Evolutionary conservation across 2,113 vertebrate genomes (phyloP).

Genomic region (Ptilonorhynchus violaceus): DNA sequence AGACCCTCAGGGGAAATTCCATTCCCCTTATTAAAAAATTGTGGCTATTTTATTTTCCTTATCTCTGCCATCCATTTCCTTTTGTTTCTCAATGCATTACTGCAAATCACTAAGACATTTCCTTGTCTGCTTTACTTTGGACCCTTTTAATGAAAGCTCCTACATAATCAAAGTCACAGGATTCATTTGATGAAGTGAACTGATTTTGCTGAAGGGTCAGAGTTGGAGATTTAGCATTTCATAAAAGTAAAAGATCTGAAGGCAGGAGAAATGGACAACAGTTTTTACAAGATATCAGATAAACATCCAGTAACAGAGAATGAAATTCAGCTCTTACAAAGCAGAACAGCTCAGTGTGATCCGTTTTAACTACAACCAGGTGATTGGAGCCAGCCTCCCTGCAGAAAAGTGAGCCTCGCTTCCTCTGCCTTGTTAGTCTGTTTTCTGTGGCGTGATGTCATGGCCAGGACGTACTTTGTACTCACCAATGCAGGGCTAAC

Average conservation of each 20-base stretch:
- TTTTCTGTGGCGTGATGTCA: conserved; percentile 52
- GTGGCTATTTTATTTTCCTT: conserved; percentile 56
- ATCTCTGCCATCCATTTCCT: conserved; percentile 59
- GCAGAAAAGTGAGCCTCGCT: background rate
- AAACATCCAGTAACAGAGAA: conserved; percentile 47
- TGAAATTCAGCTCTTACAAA: conserved; percentile 42
- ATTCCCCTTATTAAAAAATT: conserved; percentile 45
- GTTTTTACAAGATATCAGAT: conserved; percentile 70
- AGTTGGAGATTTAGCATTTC: conserved; percentile 57
- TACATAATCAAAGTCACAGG: conserved; percentile 49
- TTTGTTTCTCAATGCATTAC: conserved; percentile 46
- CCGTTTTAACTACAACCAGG: conserved; percentile 63
- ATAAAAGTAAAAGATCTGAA: conserved; percentile 60
- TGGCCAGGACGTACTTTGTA: background rate
- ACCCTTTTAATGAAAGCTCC: conserved; percentile 44
- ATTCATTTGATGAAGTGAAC: conserved; percentile 52
- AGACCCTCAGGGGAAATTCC: background rate
- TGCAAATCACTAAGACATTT: conserved; percentile 56
- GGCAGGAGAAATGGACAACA: conserved; percentile 49
- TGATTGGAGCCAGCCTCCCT: conserved; percentile 26
- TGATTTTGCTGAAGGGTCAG: conserved; percentile 51
- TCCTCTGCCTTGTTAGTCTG: conserved; percentile 32
- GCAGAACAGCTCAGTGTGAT: conserved; percentile 46
- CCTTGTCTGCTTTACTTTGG: conserved; percentile 59
- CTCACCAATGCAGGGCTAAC: background rate